Evolutionary conservation across 2,113 vertebrate genomes (phyloP), one percentile per base, ranked within the genome.

Genomic region (Laterallus jamaicensis): DNA sequence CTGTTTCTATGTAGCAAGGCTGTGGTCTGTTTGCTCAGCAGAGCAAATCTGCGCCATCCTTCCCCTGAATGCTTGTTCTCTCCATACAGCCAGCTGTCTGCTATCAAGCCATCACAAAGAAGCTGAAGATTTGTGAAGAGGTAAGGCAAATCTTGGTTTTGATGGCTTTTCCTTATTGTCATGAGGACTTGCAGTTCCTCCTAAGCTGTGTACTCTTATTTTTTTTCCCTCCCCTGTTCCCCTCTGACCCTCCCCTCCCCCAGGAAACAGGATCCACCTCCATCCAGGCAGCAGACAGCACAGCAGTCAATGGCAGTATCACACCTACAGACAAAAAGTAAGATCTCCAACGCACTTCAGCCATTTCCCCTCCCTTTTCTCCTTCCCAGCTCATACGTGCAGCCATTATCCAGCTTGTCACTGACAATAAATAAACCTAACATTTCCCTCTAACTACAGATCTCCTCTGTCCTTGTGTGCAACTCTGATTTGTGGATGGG

Each of bases 241-340:
- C 14, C 20, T 2, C 8, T 19, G 12, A 5, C 58, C 82, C 22
- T 25, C 50, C 82, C 50, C 50, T 13, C 50, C 25, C 91, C 47
- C 92, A 99, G 99, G 99, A 99, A 95, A 98, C 99, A 9, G 98
- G 99, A 68, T 99, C 99, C 39, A 99, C 99, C 25, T 99, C 99
- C 67, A 99, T 99, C 96, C 99, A 99, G 97, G 99, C 99, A 89
- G 99, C 99, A 89, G 99, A 99, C 98, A 99, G 99, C 98, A 99
- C 99, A 28, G 99, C 99, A 15, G 98, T 99, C 94, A 99, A 99
- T 55, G 99, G 99, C 97, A 99, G 98, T 96, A 98, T 99, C 97
- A 99, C 98, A 5, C 99, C 99, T 85, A 99, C 99, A 96, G 99
- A 99, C 95, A 99, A 99, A 98, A 99, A 99, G 99, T 99, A 98